Evolutionary conservation across 1,140 invertebrate species (phyloP).

Genomic region (Pseudoatta argentina): DNA sequence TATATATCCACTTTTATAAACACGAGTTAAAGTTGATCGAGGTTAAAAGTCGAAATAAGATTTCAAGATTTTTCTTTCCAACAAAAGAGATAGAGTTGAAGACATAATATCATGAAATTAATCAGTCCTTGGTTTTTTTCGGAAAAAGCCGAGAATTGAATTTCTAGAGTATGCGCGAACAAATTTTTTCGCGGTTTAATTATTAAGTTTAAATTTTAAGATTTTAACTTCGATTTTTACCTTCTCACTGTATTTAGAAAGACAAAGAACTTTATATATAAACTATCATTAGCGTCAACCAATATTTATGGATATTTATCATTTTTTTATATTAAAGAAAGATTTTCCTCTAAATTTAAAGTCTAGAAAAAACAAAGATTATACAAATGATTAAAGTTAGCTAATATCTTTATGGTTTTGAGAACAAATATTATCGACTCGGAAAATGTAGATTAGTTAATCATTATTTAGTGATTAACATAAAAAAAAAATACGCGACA

Average conservation of each 20-base stretch:
- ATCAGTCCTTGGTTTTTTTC: neutral
- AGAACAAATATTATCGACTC: neutral
- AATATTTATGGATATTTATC: too few relatives aligned
- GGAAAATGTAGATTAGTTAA: neutral
- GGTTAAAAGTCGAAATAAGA: neutral
- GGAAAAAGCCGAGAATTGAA: neutral
- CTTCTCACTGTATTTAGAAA: too few relatives aligned
- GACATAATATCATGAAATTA: neutral
- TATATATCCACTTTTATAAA: conserved; percentile 1
- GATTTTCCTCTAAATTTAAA: neutral
- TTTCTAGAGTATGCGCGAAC: neutral
- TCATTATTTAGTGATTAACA: neutral
- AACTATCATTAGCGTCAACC: neutral
- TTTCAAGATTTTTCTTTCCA: neutral
- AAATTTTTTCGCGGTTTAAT: neutral
- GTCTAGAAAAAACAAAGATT: neutral
- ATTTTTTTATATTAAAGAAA: too few relatives aligned
- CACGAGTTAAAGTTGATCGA: neutral
- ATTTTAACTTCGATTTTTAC: too few relatives aligned
- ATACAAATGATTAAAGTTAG: neutral
- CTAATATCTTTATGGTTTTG: neutral
- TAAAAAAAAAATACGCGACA: neutral
- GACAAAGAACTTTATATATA: neutral
- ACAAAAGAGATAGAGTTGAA: neutral
- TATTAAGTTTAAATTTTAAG: neutral